Evolutionary conservation across 2,797 vertebrate genomes (phyloP), one percentile per base, ranked within the genome.

Genomic region (Muraenolepis orangiensis): DNA sequence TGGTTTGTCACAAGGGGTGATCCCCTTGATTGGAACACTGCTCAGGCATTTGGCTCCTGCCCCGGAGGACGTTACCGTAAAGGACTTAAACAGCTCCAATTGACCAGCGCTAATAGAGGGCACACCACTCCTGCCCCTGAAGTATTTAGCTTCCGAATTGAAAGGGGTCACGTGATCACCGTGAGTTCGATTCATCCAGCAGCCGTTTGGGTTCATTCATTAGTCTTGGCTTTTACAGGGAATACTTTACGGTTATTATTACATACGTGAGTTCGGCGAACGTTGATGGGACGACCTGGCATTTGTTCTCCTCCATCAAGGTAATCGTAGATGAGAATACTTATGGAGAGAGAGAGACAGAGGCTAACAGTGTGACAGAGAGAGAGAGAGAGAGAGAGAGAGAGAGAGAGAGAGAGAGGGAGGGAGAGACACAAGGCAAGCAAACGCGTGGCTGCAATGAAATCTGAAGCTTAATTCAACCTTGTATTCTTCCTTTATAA

Each of bases 1-100:
- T 10, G 84, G 84, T 91, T 90, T 92, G 90, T 90, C 90, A 89
- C 90, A 90, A n/a, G n/a, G n/a, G 87, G 89, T 90, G 88, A 91
- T 92, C 87, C 87, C 76, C 0, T 46, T 88, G 90, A 90, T 86
- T 10, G 90, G 89, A 81, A 82, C 82, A 76, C 85, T 82, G 87
- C 84, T 89, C 83, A 78, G 85, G 88, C 86, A 77, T 66, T 10
- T 29, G 61, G 61, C 57, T 61, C 6, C 6, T 61, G n/a, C 80
- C 80, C 80, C 40, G 76, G 71, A 88, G 84, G 79, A 66, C 8
- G 6, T 5, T 4, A n/a, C 46, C 46, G 3, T 57, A 64, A 81
- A 68, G 40, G 79, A 87, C 82, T 82, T 80, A 85, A 88, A 86
- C 74, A 80, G 82, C 73, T 70, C 80, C 79, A 88, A 89, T 78